Conservation (phyloP, 2,888 invertebrate genomes). For the Bombylius major region DNA sequence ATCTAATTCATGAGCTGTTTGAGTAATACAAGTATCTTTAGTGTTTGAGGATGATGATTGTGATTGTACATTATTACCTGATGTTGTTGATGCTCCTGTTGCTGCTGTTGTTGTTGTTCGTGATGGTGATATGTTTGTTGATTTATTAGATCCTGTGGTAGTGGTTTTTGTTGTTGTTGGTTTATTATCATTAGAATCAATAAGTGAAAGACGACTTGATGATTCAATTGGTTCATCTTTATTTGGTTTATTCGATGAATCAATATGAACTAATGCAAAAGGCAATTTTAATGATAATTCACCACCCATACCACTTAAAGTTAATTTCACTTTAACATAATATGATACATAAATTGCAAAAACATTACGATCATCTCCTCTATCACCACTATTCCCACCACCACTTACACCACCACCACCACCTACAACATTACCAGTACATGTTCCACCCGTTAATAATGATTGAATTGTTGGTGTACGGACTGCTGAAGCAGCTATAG, state of each 20-base stretch:
- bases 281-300: constrained; percentile 68
- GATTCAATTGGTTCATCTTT: constrained; percentile 1
- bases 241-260: constrained; percentile 1
- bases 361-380: constrained; percentile 66
- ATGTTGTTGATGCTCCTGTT: neutral
- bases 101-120: neutral
- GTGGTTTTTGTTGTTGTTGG: neutral
- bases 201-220: neutral
- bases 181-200: neutral
- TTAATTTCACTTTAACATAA: constrained; percentile 76
- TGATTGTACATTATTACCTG: neutral
- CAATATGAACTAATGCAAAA: constrained; percentile 59
- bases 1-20: too few species aligned
- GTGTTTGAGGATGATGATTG: neutral
- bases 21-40: too few species aligned
- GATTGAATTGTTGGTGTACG: constrained; percentile 30
- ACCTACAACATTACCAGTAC: neutral
- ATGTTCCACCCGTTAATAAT: neutral
- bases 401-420: neutral
- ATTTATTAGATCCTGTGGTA: neutral
- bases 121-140: neutral
- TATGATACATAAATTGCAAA: constrained; percentile 87
- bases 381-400: constrained; percentile 15
- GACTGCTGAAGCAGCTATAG: constrained; percentile 44
- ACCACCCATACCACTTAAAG: constrained; percentile 69